Percentiles rank a stretch among this genome's conserved stretches.
These are phyloP conservation scores for Aptenodytes forsteri DNA, from an alignment of 2,113 vertebrate genomes.

Conservation along the genomic window DNA sequence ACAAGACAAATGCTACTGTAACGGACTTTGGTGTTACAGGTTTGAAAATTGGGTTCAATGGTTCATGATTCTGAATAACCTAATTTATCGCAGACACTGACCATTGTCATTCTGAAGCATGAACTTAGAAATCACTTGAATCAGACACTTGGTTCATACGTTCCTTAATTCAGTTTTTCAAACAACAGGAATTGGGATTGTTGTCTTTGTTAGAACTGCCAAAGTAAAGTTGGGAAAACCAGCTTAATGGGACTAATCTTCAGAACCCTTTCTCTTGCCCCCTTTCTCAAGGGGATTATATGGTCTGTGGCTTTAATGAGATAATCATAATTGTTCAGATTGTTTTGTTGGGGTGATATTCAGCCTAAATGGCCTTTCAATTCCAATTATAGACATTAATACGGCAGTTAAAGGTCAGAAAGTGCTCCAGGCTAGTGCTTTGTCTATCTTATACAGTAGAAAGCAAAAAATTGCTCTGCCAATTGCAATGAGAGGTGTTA, in stretches of 20 bases:
- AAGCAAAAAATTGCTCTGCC: background rate
- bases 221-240: constrained; percentile 34
- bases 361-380: constrained; percentile 28
- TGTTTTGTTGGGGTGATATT: constrained; percentile 57
- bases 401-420: constrained; percentile 42
- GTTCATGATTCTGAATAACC: background rate
- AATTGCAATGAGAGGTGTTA: background rate
- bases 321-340: background rate
- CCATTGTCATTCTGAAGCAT: background rate
- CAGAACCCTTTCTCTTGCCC: background rate
- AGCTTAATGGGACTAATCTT: constrained; percentile 38
- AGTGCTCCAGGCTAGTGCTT: background rate
- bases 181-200: background rate
- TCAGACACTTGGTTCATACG: background rate
- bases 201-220: background rate
- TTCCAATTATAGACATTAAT: constrained; percentile 47
- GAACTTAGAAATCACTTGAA: background rate
- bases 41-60: background rate
- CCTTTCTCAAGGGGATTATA: background rate
- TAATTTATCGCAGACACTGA: background rate
- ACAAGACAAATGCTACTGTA: background rate
- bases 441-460: background rate
- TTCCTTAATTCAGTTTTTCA: background rate
- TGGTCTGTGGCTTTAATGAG: constrained; percentile 26
- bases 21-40: background rate